Base-by-base conservation (phyloP, 2,113 vertebrate genomes). In the Anarhynchus alexandrinus region DNA sequence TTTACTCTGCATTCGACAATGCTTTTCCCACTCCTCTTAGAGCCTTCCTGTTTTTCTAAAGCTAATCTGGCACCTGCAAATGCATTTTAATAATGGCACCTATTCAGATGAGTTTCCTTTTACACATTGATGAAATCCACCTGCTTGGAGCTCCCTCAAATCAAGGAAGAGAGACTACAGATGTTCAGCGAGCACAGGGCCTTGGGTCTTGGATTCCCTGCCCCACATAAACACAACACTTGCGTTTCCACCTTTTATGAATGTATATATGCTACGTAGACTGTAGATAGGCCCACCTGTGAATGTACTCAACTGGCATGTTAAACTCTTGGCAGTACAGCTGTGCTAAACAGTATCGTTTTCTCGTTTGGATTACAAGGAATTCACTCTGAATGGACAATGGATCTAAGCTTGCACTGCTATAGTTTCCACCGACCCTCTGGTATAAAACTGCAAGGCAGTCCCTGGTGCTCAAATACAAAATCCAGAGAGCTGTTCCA, bases 31-130 rank as follows among this genome's bases (percentile, higher is more conserved):
- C 66, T 93, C 57, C 62, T 77, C 72, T 95, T 47, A 81, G 94
- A 96, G 90, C 38, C 74, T 95, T 97, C 93, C 90, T 95, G 93
- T 93, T 97, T 96, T 97, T 87, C 92, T 91, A 58, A 47, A 83
- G 54, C 66, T 90, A 76, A 82, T 95, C 93, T 95, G 93, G 76
- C 94, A 93, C 72, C 87, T 85, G 87, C 69, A 91, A 94, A 87
- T 71, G 61, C 65, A 42, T 96, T 95, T 97, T 82, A 86, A 86
- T 88, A 88, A 93, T 57, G 91, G 94, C 80, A 95, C 70, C 92
- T 93, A 96, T 97, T 96, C 92, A 95, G 76, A 88, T 88, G 36
- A 45, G 57, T 72, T 96, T 96, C 92, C 92, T 93, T 86, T 67
- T 81, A 71, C 76, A 74, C 72, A 78, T 3, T 76, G 91, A 93